phyloP scores from a whole-genome alignment of 1,140 invertebrate species.

The Caenorhabditis brenneri region DNA sequence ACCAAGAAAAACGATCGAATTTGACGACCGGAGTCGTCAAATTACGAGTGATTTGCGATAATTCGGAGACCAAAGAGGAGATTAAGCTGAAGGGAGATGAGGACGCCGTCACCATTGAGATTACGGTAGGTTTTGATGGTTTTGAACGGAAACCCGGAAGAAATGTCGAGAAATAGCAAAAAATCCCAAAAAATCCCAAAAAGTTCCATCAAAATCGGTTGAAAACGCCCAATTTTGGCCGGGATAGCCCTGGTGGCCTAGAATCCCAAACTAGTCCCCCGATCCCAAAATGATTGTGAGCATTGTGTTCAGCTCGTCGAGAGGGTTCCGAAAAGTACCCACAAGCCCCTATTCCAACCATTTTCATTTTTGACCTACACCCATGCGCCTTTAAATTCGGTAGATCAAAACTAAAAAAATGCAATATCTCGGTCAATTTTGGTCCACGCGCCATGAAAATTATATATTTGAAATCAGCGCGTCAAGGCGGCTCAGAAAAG shows the following conservation, averaged over 20 bases:
- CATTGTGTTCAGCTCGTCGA: neutral
- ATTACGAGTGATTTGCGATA: conserved; percentile 14
- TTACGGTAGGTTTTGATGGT: conserved; percentile 43
- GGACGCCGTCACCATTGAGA: conserved; percentile 44
- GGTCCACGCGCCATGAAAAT: no score
- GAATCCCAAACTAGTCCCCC: neutral
- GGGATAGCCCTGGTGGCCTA: no score
- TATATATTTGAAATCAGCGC: no score
- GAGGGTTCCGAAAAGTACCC: neutral
- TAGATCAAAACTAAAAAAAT: neutral
- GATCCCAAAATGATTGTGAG: neutral
- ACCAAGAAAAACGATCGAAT: neutral
- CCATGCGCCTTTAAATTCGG: no score
- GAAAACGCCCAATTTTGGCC: no score
- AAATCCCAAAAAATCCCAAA: no score
- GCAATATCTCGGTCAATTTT: no score
- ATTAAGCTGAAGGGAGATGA: conserved; percentile 18
- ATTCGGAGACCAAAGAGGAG: conserved; percentile 17
- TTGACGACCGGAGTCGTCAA: conserved; percentile 13
- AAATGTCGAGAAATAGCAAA: no score
- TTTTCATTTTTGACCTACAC: no score
- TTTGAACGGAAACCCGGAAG: no score
- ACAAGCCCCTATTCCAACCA: neutral
- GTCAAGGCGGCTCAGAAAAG: no score
- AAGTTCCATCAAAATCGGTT: no score